phyloP scores from a whole-genome alignment of 2,113 vertebrate species.

The Eulemur rufifrons region DNA sequence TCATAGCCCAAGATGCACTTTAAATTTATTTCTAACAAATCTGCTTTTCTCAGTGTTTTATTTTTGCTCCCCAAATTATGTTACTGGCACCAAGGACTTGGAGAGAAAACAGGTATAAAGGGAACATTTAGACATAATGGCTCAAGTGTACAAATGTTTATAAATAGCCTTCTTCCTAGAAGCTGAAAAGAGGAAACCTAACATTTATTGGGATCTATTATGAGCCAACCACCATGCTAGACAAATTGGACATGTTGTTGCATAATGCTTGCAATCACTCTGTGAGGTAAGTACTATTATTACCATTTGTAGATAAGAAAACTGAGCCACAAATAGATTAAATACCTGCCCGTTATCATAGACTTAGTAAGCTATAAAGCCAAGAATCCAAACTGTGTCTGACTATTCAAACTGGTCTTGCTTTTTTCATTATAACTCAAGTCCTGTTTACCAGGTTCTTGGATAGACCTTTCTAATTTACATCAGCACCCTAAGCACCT shows the following conservation, averaged over 20 bases:
- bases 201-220: neutral
- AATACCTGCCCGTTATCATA: neutral
- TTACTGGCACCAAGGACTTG: conserved; percentile 58
- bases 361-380: neutral
- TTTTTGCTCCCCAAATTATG: conserved; percentile 60
- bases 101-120: conserved; percentile 39
- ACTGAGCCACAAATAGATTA: neutral
- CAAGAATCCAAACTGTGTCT: neutral
- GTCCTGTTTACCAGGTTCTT: neutral
- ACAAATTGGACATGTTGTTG: neutral
- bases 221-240: neutral
- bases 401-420: neutral
- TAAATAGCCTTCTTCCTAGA: conserved; percentile 40
- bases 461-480: neutral
- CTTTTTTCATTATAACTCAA: neutral
- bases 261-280: neutral
- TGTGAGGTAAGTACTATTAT: neutral
- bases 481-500: neutral
- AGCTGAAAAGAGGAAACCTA: neutral
- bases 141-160: conserved; percentile 27
- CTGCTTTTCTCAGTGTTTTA: conserved; percentile 61
- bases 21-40: conserved; percentile 70
- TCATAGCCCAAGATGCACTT: conserved; percentile 64
- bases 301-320: neutral
- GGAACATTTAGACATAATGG: conserved; percentile 44